Evolutionary conservation across 2,113 vertebrate species (phyloP).

Genomic region (Gallinago undulata): DNA sequence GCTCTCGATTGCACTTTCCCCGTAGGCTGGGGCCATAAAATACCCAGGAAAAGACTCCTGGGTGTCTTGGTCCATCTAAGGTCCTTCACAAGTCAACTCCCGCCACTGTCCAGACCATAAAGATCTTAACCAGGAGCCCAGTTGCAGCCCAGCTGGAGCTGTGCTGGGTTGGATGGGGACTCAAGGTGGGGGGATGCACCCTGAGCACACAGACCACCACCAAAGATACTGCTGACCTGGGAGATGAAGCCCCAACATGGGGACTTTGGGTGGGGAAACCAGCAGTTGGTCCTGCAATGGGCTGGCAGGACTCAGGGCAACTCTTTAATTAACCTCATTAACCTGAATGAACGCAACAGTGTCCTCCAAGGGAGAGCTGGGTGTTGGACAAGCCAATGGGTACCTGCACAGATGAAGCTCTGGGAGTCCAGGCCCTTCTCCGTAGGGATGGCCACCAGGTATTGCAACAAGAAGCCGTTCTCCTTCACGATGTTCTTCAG

Average conservation of each 20-base stretch:
- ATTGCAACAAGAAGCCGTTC: constrained; percentile 79
- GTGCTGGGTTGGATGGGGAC: neutral
- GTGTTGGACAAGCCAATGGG: neutral
- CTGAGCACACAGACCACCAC: neutral
- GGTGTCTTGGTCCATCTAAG: neutral
- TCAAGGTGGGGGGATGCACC: neutral
- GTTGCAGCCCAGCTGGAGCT: neutral
- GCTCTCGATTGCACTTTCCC: neutral
- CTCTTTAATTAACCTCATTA: neutral
- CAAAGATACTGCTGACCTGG: neutral
- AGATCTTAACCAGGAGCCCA: neutral
- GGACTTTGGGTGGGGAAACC: neutral
- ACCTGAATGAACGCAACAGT: neutral
- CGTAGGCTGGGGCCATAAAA: neutral
- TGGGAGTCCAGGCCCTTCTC: constrained; percentile 91
- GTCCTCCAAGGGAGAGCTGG: neutral
- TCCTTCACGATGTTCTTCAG: constrained; percentile 76
- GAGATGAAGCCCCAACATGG: neutral
- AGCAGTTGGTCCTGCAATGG: neutral
- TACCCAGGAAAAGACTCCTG: neutral
- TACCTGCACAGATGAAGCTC: constrained; percentile 96
- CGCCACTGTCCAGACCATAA: neutral
- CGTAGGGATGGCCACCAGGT: constrained; percentile 83
- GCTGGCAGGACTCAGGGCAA: neutral
- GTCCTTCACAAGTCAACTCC: neutral